Evolutionary conservation across 2,888 invertebrate genomes (phyloP), one percentile per base, ranked within the genome.

Genomic region (Drymonia ruficornis): DNA sequence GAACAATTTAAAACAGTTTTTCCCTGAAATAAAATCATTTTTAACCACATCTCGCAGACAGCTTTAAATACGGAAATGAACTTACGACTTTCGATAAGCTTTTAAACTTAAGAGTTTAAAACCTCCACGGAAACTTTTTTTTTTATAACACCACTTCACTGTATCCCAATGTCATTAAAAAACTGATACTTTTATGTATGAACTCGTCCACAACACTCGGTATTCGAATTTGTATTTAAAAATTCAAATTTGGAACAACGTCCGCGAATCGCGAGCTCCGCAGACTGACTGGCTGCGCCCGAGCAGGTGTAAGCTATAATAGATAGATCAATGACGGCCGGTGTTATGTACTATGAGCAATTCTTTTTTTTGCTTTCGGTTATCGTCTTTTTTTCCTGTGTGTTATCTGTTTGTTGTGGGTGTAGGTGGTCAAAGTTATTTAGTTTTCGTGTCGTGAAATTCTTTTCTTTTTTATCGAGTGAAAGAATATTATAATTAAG

Each of bases 281-380:
- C 59, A 74, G 77, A 74, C 75, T 73, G 64, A 75, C 76, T 74
- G 78, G 56, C 76, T 69, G 78, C 83, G 72, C 74, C 9, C 0
- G 59, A 77, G 81, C 86, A 85, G 82, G 81, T 86, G 81, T 74
- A 45, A 47, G 34, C 72, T 80, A 77, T 80, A 76, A 73, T 75
- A 65, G 72, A 69, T 61, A 63, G 77, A 78, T 83, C 83, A 75
- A 76, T 75, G 67, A 69, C 59, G 86, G 87, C 83, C 56, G 74
- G 83, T 53, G 68, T 81, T 76, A 84, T 87, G 81, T 78, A 47
- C 29, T 55, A 69, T 43, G 43, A 55, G 46, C 49, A 48, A 31
- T 52, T 50, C 58, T 56, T 51, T 51, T 54, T 65, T 56, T 59
- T 48, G 31, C 54, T 36, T 47, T 57, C 29, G 46, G 46, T 15